Base-by-base conservation (phyloP, 2,113 vertebrate species). In the Athene noctua region DNA sequence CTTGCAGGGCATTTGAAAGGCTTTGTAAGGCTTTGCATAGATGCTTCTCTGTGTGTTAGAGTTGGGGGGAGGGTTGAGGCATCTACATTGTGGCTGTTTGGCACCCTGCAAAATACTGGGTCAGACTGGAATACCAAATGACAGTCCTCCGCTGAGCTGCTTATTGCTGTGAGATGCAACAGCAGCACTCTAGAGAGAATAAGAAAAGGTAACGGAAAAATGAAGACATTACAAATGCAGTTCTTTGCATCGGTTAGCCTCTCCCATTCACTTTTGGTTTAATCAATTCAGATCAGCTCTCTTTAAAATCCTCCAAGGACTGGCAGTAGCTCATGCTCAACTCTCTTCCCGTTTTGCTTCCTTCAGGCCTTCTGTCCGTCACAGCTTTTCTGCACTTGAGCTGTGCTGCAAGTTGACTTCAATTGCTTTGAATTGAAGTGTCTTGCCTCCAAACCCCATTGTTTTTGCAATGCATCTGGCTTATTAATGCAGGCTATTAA, bases 1-100 rank as follows among this genome's bases (percentile, higher is more conserved):
- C 65, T 94, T 91, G 80, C 55, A 93, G 87, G 71, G 91, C 79
- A 80, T 97, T 95, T 91, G 79, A 95, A 92, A 92, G 93, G 78
- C 91, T 97, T 95, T 94, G 70, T 90, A 79, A 93, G 73, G 78
- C 93, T 87, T 82, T 88, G 92, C 94, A 96, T 90, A 97, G 96
- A 96, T 61, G 81, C 78, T 89, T 34, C 92, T 96, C 94, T 95
- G 96, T 94, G 92, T 52, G 36, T 63, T 85, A 18, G 47, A 29
- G 32, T 8, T 75, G 80, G 89, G 87, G 89, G 94, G 32, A 95
- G 97, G 95, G 87, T 40, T 73, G 79, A 94, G 55, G 78, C 71
- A 83, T 95, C 87, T 73, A 92, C 81, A 67, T 71, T 78, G 84
- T 61, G 79, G 84, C 71, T 94, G n/a, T 80, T 91, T 92, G 93